Evolutionary conservation across 2,888 invertebrate genomes (phyloP).

Genomic region (Phyllotreta striolata): DNA sequence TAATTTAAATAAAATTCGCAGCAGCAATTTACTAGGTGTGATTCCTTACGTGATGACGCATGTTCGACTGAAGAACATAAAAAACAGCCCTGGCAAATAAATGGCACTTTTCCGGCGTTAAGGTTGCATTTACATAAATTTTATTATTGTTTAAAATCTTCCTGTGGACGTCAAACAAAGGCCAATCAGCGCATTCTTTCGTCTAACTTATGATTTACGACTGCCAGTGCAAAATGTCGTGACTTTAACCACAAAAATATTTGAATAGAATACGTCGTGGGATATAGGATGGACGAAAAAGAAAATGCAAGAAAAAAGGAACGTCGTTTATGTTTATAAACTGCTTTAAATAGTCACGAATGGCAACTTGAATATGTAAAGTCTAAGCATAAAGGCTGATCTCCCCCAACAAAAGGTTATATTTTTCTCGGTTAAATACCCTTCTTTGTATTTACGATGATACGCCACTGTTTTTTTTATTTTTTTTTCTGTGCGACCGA

Average conservation of each 20-base stretch:
- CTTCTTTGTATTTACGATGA: neutral
- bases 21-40: too few relatives aligned
- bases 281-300: slow-evolving; percentile 21
- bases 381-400: slow-evolving; percentile 4
- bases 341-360: slow-evolving; percentile 25
- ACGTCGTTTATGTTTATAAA: slow-evolving; percentile 29
- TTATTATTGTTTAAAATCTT: slow-evolving; percentile 33
- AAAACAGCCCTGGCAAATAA: neutral
- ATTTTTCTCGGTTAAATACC: neutral
- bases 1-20: too few relatives aligned
- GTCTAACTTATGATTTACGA: slow-evolving; percentile 33
- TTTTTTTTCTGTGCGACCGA: too few relatives aligned
- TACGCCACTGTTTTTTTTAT: neutral
- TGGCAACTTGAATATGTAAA: slow-evolving; percentile 5
- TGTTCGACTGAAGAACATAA: too few relatives aligned
- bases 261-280: slow-evolving; percentile 31
- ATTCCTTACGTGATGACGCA: too few relatives aligned
- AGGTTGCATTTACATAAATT: slow-evolving; percentile 31
- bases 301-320: slow-evolving; percentile 18
- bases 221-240: slow-evolving; percentile 29
- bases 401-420: slow-evolving; percentile 6
- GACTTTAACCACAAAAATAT: slow-evolving; percentile 30
- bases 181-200: slow-evolving; percentile 30
- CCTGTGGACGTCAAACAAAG: slow-evolving; percentile 31
- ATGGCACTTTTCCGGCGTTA: slow-evolving; percentile 27